Evolutionary conservation across 2,888 invertebrate genomes (phyloP).

Genomic region (Sphinx pinastri): DNA sequence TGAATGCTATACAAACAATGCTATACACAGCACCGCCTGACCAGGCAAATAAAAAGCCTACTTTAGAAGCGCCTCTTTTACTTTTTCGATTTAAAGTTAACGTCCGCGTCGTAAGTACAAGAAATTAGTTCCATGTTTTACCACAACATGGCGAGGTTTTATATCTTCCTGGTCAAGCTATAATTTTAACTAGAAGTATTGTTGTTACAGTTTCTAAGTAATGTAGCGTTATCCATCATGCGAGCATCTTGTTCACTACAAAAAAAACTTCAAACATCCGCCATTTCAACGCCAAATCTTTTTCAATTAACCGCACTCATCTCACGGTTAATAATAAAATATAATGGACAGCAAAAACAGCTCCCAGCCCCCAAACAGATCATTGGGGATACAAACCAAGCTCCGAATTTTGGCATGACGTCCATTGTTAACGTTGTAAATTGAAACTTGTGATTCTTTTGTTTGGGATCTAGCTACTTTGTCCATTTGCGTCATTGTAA

Average conservation of each 20-base stretch:
- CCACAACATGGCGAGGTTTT: no score
- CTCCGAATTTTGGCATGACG: constrained; percentile 16
- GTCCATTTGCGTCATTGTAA: constrained; percentile 15
- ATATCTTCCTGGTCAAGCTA: no score
- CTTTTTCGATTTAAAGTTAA: no score
- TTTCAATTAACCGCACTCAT: constrained; percentile 18
- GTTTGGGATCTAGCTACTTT: constrained; percentile 24
- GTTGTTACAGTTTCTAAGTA: no score
- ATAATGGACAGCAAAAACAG: constrained; percentile 11
- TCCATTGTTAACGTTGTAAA: constrained; percentile 25
- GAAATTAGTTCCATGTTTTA: no score
- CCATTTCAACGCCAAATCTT: constrained; percentile 16
- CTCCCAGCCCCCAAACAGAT: background rate
- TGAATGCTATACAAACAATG: no score
- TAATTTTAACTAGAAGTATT: no score
- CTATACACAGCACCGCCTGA: no score
- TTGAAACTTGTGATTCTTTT: constrained; percentile 32
- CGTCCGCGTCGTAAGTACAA: no score
- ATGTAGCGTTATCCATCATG: no score
- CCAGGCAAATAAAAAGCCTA: no score
- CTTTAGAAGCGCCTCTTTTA: no score
- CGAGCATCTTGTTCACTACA: background rate
- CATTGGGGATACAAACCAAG: constrained; percentile 1
- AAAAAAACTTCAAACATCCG: constrained; percentile 4
- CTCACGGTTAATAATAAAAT: constrained; percentile 16